Evolutionary conservation across 37 sponge, comb jelly and placozoan species (phyloP).

Genomic region (Lycopodina hypogea): DNA sequence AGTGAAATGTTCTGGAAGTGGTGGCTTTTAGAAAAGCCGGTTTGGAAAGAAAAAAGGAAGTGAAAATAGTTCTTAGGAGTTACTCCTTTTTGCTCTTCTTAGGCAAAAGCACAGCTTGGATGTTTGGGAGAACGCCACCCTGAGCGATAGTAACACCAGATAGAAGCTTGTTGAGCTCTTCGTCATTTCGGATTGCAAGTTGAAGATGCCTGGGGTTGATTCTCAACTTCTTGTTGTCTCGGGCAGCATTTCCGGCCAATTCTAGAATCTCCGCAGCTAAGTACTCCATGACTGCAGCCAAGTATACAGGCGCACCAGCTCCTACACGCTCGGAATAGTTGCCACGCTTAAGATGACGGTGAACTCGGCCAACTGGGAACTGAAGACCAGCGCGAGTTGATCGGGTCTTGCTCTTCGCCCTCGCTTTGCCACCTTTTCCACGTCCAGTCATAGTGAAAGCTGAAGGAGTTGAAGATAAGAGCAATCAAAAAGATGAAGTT

Average conservation of each 20-base stretch:
- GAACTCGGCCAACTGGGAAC: constrained; percentile 98
- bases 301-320: constrained; percentile 98
- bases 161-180: constrained; percentile 98
- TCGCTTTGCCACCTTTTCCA: constrained; percentile 98
- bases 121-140: constrained; percentile 99
- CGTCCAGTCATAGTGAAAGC: constrained; percentile 92
- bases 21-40: background rate
- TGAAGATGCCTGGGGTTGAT: too few species aligned
- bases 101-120: constrained; percentile 95
- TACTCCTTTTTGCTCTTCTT: constrained; percentile 88
- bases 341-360: constrained; percentile 88
- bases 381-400: constrained; percentile 97
- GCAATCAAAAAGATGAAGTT: background rate
- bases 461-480: constrained; percentile 8
- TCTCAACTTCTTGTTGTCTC: too few species aligned
- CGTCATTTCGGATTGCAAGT: constrained; percentile 97
- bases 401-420: constrained; percentile 91
- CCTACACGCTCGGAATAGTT: constrained; percentile 93
- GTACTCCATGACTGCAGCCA: constrained; percentile 99
- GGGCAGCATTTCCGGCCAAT: constrained; percentile 99
- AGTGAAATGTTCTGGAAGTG: too few species aligned
- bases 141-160: constrained; percentile 94
- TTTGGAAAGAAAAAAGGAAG: background rate
- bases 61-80: constrained; percentile 47
- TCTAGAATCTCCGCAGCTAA: constrained; percentile 98